Evolutionary conservation across 2,888 invertebrate genomes (phyloP).

Genomic region (Lepidochrysops patricia): DNA sequence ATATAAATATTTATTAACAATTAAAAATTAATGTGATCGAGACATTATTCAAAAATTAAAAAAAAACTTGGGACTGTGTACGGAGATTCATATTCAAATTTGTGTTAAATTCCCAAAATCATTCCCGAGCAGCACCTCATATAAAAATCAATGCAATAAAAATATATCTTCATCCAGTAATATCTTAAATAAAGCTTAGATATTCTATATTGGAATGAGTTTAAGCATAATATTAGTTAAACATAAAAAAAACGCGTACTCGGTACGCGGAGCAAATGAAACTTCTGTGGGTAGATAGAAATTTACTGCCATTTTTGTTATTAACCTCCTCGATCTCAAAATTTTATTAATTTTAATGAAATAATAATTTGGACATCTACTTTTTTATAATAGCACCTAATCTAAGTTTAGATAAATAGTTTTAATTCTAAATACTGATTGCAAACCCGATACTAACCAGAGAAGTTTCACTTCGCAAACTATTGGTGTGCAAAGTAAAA

Average conservation of each 20-base stretch:
- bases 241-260: slow-evolving; percentile 28
- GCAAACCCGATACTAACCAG: neutral
- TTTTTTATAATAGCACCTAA: neutral
- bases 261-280: slow-evolving; percentile 28
- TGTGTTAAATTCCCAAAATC: slow-evolving; percentile 31
- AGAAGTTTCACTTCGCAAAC: slow-evolving; percentile 6
- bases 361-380: neutral
- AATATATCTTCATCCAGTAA: slow-evolving; percentile 36
- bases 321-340: neutral
- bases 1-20: slow-evolving; percentile 73
- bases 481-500: slow-evolving; percentile 20
- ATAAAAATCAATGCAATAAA: slow-evolving; percentile 52
- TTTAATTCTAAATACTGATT: too few species aligned
- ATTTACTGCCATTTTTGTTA: slow-evolving; percentile 20
- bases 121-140: slow-evolving; percentile 56
- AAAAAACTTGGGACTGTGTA: slow-evolving; percentile 26
- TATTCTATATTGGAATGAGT: slow-evolving; percentile 68
- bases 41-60: slow-evolving; percentile 40
- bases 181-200: slow-evolving; percentile 62
- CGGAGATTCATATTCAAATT: slow-evolving; percentile 50
- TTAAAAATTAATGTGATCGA: slow-evolving; percentile 53
- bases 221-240: slow-evolving; percentile 52
- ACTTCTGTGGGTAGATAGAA: slow-evolving; percentile 19
- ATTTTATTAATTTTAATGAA: neutral
- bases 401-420: neutral